Conservation (phyloP, 2,888 invertebrate genomes). For the Cacoxenus indagator region DNA sequence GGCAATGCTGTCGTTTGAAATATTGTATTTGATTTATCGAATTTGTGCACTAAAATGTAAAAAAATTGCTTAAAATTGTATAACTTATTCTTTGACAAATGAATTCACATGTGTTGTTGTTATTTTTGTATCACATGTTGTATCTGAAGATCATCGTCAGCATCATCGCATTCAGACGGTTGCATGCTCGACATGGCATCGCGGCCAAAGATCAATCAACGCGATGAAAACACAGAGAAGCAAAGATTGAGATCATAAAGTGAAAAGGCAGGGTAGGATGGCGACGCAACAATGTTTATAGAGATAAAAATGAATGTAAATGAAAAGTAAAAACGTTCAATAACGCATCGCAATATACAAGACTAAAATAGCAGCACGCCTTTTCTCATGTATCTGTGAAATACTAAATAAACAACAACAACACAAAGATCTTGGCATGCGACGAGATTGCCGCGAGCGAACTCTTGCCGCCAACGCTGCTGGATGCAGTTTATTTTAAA, state of each 20-base stretch:
- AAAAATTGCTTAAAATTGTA: not conserved
- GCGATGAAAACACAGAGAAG: not conserved
- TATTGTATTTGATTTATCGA: not conserved
- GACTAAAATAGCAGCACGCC: slow-evolving; percentile 9
- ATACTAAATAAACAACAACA: not conserved
- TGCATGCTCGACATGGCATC: not conserved
- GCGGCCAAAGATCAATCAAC: slow-evolving; percentile 15
- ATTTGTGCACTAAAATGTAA: not conserved
- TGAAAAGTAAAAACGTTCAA: slow-evolving; percentile 7
- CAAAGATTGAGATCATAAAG: not conserved
- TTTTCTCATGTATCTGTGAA: slow-evolving; percentile 3
- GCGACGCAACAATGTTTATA: not conserved
- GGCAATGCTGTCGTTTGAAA: not conserved
- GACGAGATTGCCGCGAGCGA: not conserved
- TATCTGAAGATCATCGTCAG: not conserved
- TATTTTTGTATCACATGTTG: not conserved
- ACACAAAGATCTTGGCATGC: not conserved
- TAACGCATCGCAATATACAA: not conserved
- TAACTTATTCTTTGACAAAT: not conserved
- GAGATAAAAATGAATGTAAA: not conserved
- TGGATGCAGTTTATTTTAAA: slow-evolving; percentile 14
- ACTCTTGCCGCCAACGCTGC: not conserved
- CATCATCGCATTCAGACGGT: not conserved
- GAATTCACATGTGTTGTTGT: too few species aligned
- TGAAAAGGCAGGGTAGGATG: not conserved